A percentile compares a stretch with the other conserved stretches of the same genome.
These are phyloP conservation scores for Nebria salina DNA, from an alignment of 2,888 invertebrate genomes.

Conservation along the genomic window DNA sequence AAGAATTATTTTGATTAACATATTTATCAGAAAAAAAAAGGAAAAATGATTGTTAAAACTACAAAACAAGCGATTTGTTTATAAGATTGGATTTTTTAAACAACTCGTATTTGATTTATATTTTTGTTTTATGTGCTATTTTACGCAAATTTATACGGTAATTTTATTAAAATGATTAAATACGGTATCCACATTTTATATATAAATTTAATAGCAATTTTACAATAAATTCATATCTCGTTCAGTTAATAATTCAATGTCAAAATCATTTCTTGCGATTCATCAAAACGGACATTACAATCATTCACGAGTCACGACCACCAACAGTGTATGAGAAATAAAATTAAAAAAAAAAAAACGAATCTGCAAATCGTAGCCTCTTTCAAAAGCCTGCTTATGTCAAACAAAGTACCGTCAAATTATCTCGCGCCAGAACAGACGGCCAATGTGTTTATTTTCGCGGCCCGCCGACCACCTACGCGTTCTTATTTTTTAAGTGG, in stretches of 20 bases:
- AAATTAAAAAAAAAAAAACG: constrained; percentile 17
- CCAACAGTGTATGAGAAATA: constrained; percentile 24
- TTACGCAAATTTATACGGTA: no score
- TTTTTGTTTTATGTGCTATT: no score
- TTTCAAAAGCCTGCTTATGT: constrained; percentile 9
- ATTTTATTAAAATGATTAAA: no score
- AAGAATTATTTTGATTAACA: no score
- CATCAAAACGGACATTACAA: constrained; percentile 34
- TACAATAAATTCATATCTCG: background rate
- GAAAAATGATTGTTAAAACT: no score
- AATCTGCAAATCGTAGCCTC: background rate
- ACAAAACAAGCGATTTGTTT: no score
- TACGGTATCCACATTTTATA: background rate
- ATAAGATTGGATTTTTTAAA: no score
- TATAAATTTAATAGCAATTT: background rate
- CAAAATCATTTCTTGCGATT: constrained; percentile 1
- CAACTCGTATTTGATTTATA: no score
- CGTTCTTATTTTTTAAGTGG: background rate
- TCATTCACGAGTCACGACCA: constrained; percentile 33
- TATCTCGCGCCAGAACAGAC: constrained; percentile 33
- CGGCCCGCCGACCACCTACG: constrained; percentile 38
- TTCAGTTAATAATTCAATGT: background rate
- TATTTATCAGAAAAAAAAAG: no score
- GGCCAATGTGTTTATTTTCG: constrained; percentile 42
- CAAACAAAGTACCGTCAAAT: constrained; percentile 36